phyloP scores from a whole-genome alignment of 2,113 vertebrate species.

The Sturnus vulgaris region DNA sequence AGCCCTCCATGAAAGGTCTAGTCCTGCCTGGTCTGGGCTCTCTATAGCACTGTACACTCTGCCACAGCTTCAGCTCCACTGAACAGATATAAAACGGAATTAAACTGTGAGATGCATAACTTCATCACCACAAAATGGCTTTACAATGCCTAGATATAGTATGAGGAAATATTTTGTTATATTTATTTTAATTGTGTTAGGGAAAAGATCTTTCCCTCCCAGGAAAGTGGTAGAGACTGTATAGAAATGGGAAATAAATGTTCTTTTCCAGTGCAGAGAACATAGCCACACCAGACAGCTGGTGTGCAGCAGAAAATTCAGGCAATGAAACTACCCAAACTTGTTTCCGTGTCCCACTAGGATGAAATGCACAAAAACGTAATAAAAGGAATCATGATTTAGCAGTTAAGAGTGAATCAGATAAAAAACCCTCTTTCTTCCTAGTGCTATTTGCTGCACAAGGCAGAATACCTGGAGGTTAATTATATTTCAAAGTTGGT shows the following conservation, averaged over 20 bases:
- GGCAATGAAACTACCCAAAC: neutral
- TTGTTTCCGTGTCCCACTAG: neutral
- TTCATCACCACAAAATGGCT: neutral
- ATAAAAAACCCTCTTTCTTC: neutral
- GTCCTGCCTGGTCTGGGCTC: neutral
- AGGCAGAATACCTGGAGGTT: neutral
- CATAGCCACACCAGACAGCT: neutral
- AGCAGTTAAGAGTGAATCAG: neutral
- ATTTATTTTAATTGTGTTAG: neutral
- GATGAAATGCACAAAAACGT: neutral
- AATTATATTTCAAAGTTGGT: constrained; percentile 24
- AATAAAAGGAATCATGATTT: constrained; percentile 20
- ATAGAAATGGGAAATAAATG: neutral
- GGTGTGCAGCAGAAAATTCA: neutral
- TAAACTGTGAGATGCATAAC: neutral
- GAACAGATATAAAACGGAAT: neutral
- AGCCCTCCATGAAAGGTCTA: neutral
- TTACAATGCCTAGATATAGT: neutral
- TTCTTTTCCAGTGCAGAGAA: neutral
- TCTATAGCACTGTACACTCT: neutral
- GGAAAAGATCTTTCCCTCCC: neutral
- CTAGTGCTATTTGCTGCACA: neutral
- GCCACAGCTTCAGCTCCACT: neutral
- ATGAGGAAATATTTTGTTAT: neutral
- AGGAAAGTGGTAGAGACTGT: neutral